Evolutionary conservation across 2,113 vertebrate species (phyloP).

Genomic region (Dasyprocta punctata): DNA sequence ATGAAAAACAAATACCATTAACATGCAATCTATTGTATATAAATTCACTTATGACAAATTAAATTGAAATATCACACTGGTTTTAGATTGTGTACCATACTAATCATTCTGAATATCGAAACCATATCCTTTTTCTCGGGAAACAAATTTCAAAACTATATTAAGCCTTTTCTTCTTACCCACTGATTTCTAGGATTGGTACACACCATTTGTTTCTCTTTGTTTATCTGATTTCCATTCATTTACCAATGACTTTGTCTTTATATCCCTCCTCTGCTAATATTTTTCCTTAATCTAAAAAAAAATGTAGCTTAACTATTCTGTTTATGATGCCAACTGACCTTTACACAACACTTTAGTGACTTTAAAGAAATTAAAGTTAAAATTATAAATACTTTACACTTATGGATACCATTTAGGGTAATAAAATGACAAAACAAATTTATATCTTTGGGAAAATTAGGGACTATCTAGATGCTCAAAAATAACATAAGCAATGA

Average conservation of each 20-base stretch:
- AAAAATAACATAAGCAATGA: background rate
- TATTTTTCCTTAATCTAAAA: background rate
- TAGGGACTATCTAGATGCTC: background rate
- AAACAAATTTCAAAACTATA: background rate
- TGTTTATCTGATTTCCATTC: background rate
- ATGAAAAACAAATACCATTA: background rate
- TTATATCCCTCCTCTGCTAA: background rate
- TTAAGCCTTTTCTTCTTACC: background rate
- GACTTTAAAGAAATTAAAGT: background rate
- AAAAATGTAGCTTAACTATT: background rate
- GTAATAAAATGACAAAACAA: background rate
- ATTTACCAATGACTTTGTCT: background rate
- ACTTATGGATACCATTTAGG: background rate
- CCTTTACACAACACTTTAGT: background rate
- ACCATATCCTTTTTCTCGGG: background rate
- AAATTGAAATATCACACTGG: conserved; percentile 21
- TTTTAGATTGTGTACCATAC: background rate
- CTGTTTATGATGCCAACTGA: too few species aligned
- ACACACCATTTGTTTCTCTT: background rate
- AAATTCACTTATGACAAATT: conserved; percentile 31
- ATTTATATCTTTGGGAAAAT: background rate
- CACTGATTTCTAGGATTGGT: rapidly evolving
- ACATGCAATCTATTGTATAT: background rate
- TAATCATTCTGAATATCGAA: background rate
- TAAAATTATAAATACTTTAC: background rate